These are phyloP conservation scores for Eupleurogrammus muticus DNA, from an alignment of 2,797 vertebrate species.

Conservation along the genomic window DNA sequence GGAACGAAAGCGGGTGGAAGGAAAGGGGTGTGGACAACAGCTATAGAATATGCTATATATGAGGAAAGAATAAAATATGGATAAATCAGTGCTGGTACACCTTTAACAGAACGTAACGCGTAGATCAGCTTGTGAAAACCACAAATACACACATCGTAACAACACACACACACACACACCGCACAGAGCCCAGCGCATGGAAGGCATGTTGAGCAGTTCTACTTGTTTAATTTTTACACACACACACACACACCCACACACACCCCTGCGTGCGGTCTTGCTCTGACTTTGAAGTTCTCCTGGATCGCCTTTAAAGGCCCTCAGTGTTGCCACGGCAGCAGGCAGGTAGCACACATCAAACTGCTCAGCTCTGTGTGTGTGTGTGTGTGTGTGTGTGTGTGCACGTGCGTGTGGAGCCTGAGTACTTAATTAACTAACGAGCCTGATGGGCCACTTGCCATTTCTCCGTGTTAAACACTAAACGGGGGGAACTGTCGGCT, in stretches of 20 bases:
- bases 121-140: constrained; percentile 20
- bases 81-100: constrained; percentile 1
- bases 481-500: constrained; percentile 75
- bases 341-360: constrained; percentile 76
- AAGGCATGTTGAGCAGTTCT: constrained; percentile 58
- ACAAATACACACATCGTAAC: constrained; percentile 17
- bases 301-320: constrained; percentile 82
- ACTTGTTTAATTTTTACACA: constrained; percentile 71
- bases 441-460: constrained; percentile 66
- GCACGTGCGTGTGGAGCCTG: constrained; percentile 59
- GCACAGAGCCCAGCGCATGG: constrained; percentile 41
- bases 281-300: constrained; percentile 82
- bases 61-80: constrained; percentile 2
- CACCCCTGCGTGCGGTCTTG: constrained; percentile 59
- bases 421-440: constrained; percentile 81
- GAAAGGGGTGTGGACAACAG: constrained; percentile 24
- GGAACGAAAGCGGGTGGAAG: constrained; percentile 35
- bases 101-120: constrained; percentile 3
- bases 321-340: constrained; percentile 79
- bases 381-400: constrained; percentile 34
- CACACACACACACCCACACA: constrained; percentile 37
- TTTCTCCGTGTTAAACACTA: constrained; percentile 76
- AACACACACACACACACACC: constrained; percentile 30
- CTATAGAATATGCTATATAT: not conserved
- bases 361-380: constrained; percentile 46